Percentiles rank a stretch among this genome's conserved stretches.
These are phyloP conservation scores for Cynaeus angustus DNA, from an alignment of 2,888 invertebrate species.

Conservation along the genomic window DNA sequence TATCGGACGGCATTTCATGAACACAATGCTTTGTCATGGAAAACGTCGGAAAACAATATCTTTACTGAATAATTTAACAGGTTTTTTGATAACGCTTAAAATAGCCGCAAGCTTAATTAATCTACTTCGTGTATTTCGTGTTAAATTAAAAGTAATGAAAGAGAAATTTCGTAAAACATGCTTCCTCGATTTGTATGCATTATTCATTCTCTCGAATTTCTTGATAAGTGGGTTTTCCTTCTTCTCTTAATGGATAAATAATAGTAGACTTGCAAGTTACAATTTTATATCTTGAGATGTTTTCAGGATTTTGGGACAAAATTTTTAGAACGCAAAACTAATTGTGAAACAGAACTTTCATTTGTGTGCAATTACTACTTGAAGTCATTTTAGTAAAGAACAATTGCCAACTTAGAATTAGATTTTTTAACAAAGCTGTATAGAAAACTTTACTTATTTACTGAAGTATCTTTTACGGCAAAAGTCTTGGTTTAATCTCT, in stretches of 20 bases:
- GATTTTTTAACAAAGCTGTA: no score
- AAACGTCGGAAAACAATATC: constrained; percentile 9
- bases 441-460: no score
- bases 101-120: constrained; percentile 19
- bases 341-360: no score
- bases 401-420: no score
- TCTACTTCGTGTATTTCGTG: constrained; percentile 23
- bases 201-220: constrained; percentile 24
- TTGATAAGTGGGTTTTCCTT: constrained; percentile 30
- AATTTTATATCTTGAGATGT: not conserved
- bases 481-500: no score
- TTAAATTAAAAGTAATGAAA: constrained; percentile 28
- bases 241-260: constrained; percentile 32
- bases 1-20: no score
- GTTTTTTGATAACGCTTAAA: not conserved
- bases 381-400: no score
- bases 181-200: constrained; percentile 29
- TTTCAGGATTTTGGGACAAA: no score
- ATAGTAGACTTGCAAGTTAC: constrained; percentile 15
- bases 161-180: constrained; percentile 19
- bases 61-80: constrained; percentile 11
- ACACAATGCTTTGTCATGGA: not conserved
- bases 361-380: no score
- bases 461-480: no score
- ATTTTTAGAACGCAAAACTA: no score